phyloP scores from a whole-genome alignment of 1,140 invertebrate species.

The Zaprionus capensis region DNA sequence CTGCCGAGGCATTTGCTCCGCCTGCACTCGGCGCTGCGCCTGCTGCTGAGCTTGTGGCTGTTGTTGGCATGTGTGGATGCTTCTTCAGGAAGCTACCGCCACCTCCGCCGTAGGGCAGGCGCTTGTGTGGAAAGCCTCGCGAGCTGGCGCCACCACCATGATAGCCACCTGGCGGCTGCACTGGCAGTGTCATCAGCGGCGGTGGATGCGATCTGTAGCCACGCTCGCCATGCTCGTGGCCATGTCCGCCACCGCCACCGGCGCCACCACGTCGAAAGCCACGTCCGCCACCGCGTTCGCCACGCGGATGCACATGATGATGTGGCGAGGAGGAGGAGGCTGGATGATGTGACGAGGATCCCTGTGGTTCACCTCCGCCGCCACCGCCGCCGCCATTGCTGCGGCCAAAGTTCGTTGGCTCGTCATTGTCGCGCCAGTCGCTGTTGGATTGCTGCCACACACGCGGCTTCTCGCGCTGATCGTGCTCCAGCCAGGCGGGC shows the following conservation, averaged over 20 bases:
- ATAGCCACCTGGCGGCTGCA: conserved; percentile 74
- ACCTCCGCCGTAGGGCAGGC: conserved; percentile 63
- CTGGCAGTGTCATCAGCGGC: conserved; percentile 75
- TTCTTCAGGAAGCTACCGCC: conserved; percentile 57
- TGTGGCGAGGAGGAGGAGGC: conserved; percentile 56
- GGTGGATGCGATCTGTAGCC: conserved; percentile 76
- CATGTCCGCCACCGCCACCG: conserved; percentile 54
- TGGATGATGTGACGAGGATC: conserved; percentile 20
- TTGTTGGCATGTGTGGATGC: conserved; percentile 44
- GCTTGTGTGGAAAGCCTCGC: conserved; percentile 73
- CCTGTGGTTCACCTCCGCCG: conserved; percentile 8
- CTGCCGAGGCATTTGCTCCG: background rate
- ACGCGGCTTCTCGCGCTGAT: conserved; percentile 73
- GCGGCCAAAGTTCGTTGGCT: conserved; percentile 44
- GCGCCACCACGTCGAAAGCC: conserved; percentile 70
- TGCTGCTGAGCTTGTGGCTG: conserved; percentile 11
- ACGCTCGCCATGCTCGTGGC: conserved; percentile 57
- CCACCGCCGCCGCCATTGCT: conserved; percentile 2
- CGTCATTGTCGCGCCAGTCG: conserved; percentile 76
- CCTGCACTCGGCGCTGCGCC: background rate
- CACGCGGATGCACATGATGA: conserved; percentile 66
- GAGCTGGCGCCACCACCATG: conserved; percentile 45
- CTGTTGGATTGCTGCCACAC: conserved; percentile 50
- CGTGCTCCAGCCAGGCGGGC: conserved; percentile 72
- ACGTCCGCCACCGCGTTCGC: conserved; percentile 61